Evolutionary conservation across 2,888 invertebrate species (phyloP).

Genomic region (Macrophya annulata): DNA sequence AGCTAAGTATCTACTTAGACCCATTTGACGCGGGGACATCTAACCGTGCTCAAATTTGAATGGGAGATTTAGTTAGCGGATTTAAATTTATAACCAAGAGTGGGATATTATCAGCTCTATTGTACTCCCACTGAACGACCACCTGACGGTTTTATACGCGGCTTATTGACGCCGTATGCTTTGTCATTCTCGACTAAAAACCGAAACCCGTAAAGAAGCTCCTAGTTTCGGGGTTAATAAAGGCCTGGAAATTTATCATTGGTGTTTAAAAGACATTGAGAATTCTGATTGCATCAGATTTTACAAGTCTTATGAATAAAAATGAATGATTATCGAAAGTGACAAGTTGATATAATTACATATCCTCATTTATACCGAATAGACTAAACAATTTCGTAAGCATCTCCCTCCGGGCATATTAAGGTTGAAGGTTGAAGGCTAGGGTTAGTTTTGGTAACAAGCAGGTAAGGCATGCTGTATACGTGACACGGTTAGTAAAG

Average conservation of each 20-base stretch:
- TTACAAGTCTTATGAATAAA: neutral
- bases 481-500: constrained; percentile 79
- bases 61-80: constrained; percentile 75
- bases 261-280: neutral
- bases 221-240: neutral
- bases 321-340: neutral
- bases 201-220: neutral
- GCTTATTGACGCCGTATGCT: constrained; percentile 53
- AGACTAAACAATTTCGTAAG: constrained; percentile 28
- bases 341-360: neutral
- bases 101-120: constrained; percentile 32
- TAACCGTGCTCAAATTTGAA: constrained; percentile 71
- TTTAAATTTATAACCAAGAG: constrained; percentile 63
- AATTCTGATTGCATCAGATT: neutral
- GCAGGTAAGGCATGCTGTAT: constrained; percentile 78
- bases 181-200: constrained; percentile 18
- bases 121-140: constrained; percentile 42
- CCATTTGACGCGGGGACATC: constrained; percentile 47
- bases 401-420: constrained; percentile 74
- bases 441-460: constrained; percentile 73
- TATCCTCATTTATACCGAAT: constrained; percentile 19
- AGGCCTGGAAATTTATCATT: neutral
- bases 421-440: constrained; percentile 70
- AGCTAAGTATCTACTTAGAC: constrained; percentile 77
- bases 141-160: constrained; percentile 50